These are phyloP conservation scores for Ectropis crepuscularia DNA, from an alignment of 2,888 invertebrate genomes.

Conservation along the genomic window DNA sequence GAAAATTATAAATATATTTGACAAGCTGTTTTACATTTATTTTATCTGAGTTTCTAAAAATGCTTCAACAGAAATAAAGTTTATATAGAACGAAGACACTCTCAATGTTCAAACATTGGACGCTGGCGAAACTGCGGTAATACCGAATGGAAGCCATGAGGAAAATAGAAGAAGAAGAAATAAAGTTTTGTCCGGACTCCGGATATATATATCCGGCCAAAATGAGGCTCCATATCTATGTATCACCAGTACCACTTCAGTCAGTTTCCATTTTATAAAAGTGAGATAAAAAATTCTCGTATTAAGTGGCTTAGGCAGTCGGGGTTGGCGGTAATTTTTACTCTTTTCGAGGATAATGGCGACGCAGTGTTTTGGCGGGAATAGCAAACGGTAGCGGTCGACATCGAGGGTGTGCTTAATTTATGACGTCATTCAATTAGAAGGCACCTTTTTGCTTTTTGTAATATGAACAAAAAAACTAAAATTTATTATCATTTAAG, in stretches of 20 bases:
- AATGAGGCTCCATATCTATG: conserved; percentile 2
- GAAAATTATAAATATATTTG: no score
- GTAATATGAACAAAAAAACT: no score
- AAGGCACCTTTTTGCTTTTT: not conserved
- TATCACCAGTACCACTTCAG: conserved; percentile 40
- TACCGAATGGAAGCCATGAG: no score
- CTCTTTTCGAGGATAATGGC: conserved; percentile 38
- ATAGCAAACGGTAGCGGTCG: conserved; percentile 13
- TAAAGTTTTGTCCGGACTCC: no score
- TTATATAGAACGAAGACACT: no score
- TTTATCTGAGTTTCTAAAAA: no score
- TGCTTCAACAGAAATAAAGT: no score
- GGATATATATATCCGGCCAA: conserved; percentile 11
- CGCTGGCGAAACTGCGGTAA: no score
- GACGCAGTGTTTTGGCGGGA: conserved; percentile 20
- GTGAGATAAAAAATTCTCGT: conserved; percentile 55
- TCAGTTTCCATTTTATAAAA: conserved; percentile 59
- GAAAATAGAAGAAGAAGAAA: no score
- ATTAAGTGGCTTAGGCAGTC: conserved; percentile 46
- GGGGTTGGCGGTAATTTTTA: conserved; percentile 47
- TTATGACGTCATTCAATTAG: conserved; percentile 16
- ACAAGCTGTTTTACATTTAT: no score
- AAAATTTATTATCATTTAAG: no score
- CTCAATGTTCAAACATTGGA: no score
- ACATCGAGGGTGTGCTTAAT: conserved; percentile 23